phyloP scores from a whole-genome alignment of 53 echinoderm and acorn worm species.

The Paracentrotus lividus region DNA sequence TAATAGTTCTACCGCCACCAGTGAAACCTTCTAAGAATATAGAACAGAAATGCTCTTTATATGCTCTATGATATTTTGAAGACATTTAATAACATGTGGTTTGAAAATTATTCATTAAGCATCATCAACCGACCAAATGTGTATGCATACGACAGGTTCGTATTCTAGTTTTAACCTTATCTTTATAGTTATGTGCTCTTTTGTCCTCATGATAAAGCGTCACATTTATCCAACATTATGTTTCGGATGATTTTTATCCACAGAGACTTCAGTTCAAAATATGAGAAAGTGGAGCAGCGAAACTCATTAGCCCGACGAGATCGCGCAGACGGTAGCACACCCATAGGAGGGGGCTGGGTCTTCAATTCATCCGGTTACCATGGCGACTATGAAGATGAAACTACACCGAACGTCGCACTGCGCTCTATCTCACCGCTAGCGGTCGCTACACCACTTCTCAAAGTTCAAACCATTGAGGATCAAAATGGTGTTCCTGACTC shows the following conservation, averaged over 20 bases:
- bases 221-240: no score
- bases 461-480: constrained; percentile 32
- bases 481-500: constrained; percentile 65
- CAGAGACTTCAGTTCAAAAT: constrained; percentile 64
- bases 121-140: no score
- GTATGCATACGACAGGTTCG: no score
- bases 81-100: no score
- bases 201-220: no score
- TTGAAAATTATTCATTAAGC: no score
- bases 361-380: constrained; percentile 34
- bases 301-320: constrained; percentile 57
- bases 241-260: neutral
- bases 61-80: no score
- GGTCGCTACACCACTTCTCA: constrained; percentile 62
- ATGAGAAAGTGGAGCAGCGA: constrained; percentile 56
- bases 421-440: constrained; percentile 67
- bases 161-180: no score
- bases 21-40: no score
- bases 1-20: no score
- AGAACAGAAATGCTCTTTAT: no score
- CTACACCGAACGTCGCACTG: constrained; percentile 32
- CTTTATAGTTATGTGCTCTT: no score
- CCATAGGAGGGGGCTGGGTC: constrained; percentile 63
- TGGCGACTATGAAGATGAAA: constrained; percentile 48
- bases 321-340: neutral